These are phyloP conservation scores for Alosa alosa DNA, from an alignment of 2,113 vertebrate species.

Conservation along the genomic window DNA sequence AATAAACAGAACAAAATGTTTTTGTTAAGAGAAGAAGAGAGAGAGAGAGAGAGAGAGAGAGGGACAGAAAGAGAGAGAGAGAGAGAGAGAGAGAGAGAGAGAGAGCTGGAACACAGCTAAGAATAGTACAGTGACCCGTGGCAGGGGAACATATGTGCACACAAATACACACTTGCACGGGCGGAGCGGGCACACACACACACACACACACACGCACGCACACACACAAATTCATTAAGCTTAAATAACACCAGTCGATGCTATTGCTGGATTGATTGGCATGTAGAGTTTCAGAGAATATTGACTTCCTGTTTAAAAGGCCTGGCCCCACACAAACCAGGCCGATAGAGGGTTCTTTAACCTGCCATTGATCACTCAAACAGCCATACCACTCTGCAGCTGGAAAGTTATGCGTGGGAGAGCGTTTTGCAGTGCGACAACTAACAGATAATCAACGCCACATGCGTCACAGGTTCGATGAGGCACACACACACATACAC, in stretches of 20 bases:
- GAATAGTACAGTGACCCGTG: slow-evolving; percentile 12
- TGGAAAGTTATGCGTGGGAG: neutral
- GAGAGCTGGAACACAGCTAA: neutral
- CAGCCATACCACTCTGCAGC: neutral
- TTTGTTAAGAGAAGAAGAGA: neutral
- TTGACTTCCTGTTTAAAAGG: slow-evolving; percentile 7
- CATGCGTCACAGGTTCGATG: neutral
- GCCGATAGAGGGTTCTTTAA: neutral
- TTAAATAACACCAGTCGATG: slow-evolving; percentile 16
- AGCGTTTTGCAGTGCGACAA: neutral
- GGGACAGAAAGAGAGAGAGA: neutral
- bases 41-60: neutral
- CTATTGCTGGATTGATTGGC: slow-evolving; percentile 6
- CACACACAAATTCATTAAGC: neutral
- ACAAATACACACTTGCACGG: neutral
- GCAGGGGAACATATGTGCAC: slow-evolving; percentile 12
- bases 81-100: neutral
- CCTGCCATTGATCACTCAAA: neutral
- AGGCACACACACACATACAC: neutral
- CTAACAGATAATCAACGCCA: neutral
- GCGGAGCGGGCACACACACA: neutral
- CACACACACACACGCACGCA: neutral
- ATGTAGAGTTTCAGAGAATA: neutral
- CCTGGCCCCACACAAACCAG: slow-evolving; percentile 3
- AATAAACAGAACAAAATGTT: slow-evolving; percentile 9